Conservation (phyloP, 2,113 vertebrate genomes). For the Morone saxatilis region DNA sequence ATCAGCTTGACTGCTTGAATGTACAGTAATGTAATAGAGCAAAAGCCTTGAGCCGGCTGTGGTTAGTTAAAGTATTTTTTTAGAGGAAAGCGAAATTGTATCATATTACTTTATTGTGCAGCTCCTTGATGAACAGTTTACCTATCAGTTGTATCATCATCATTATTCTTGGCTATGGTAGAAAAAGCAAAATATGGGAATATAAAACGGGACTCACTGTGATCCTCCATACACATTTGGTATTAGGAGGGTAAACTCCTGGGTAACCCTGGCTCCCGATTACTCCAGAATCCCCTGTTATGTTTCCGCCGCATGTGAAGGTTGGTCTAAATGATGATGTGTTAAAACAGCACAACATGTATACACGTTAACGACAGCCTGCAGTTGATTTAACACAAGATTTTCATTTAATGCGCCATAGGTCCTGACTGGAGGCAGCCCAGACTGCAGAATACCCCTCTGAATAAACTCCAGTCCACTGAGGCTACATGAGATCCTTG, state of each 20-base stretch:
- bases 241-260: slow-evolving; percentile 97
- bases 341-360: not conserved
- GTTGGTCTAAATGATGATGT: slow-evolving; percentile 81
- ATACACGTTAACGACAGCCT: slow-evolving; percentile 4
- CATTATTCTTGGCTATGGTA: not conserved
- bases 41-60: slow-evolving; percentile 28
- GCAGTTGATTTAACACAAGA: slow-evolving; percentile 16
- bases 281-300: slow-evolving; percentile 93
- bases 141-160: not conserved
- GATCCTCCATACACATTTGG: slow-evolving; percentile 98
- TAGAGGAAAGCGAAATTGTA: slow-evolving; percentile 34
- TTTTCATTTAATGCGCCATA: slow-evolving; percentile 45
- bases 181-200: not conserved
- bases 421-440: slow-evolving; percentile 33
- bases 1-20: slow-evolving; percentile 22
- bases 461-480: slow-evolving; percentile 27
- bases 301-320: slow-evolving; percentile 94
- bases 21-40: slow-evolving; percentile 21
- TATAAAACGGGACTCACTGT: slow-evolving; percentile 88
- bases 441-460: slow-evolving; percentile 46
- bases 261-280: slow-evolving; percentile 99
- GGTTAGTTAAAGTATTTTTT: slow-evolving; percentile 47
- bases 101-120: not conserved
- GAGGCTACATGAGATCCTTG: not conserved
- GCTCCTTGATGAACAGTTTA: slow-evolving; percentile 2